phyloP scores from a whole-genome alignment of 2,797 vertebrate species.

The Ibycter americanus region DNA sequence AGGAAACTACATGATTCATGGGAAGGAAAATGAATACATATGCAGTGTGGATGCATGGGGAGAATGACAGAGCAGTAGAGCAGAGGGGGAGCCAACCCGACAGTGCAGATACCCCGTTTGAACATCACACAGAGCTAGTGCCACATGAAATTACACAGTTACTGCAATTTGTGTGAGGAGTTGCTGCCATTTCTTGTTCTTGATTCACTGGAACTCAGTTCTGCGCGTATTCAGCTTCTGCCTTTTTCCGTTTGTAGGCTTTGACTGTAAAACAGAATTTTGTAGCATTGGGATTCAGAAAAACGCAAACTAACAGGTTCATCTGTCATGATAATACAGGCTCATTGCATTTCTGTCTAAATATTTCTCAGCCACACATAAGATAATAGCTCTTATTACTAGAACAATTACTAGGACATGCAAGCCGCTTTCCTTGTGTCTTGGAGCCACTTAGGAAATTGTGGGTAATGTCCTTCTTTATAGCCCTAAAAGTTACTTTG shows the following conservation, averaged over 20 bases:
- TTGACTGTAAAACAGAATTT: background rate
- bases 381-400: background rate
- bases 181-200: background rate
- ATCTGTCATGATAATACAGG: background rate
- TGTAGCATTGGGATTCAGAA: background rate
- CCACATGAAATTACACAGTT: accelerated
- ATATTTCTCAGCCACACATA: background rate
- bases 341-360: background rate
- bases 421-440: background rate
- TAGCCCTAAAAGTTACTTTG: background rate
- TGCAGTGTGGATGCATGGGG: background rate
- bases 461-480: background rate
- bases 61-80: background rate
- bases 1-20: background rate
- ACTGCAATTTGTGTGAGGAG: background rate
- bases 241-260: background rate
- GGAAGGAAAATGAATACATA: accelerated
- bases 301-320: background rate
- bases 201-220: background rate
- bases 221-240: background rate
- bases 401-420: background rate
- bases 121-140: background rate
- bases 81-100: background rate
- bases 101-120: accelerated
- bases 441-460: background rate